Evolutionary conservation across 2,797 vertebrate species (phyloP).

Genomic region (Huso huso): DNA sequence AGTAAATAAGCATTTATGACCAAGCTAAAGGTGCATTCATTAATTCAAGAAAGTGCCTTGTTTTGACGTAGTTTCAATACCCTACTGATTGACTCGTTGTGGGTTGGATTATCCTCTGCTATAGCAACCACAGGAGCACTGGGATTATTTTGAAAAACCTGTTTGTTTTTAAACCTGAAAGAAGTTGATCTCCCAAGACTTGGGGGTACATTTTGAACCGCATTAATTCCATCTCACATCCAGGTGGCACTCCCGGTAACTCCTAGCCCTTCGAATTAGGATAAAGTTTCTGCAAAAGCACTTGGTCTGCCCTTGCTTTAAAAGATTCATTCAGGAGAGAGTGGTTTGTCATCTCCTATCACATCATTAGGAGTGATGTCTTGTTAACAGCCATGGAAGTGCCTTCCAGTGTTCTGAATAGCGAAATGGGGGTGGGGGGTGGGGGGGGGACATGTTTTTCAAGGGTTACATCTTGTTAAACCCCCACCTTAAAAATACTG

Average conservation of each 20-base stretch:
- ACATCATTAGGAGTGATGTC: neutral
- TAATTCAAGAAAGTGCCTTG: no score
- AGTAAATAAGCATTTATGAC: no score
- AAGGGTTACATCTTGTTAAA: slow-evolving; percentile 2
- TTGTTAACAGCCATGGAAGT: neutral
- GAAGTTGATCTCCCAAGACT: no score
- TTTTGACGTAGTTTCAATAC: no score
- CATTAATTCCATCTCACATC: neutral
- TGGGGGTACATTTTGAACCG: neutral
- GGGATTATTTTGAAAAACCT: slow-evolving; percentile 26
- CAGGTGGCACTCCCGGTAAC: slow-evolving; percentile 11
- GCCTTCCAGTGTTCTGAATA: slow-evolving; percentile 6
- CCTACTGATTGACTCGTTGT: no score
- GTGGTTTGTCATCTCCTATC: neutral
- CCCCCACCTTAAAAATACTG: no score
- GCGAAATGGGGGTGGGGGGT: slow-evolving; percentile 2
- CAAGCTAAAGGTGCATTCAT: no score
- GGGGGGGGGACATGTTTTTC: slow-evolving; percentile 14
- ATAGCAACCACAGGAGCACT: neutral
- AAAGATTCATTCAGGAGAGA: neutral
- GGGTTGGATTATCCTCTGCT: no score
- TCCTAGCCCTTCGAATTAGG: neutral
- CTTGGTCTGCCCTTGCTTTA: neutral
- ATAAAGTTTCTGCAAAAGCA: neutral
- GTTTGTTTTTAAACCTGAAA: neutral